Conservation (phyloP, 2,113 vertebrate species). For the Eurypyga helias region DNA sequence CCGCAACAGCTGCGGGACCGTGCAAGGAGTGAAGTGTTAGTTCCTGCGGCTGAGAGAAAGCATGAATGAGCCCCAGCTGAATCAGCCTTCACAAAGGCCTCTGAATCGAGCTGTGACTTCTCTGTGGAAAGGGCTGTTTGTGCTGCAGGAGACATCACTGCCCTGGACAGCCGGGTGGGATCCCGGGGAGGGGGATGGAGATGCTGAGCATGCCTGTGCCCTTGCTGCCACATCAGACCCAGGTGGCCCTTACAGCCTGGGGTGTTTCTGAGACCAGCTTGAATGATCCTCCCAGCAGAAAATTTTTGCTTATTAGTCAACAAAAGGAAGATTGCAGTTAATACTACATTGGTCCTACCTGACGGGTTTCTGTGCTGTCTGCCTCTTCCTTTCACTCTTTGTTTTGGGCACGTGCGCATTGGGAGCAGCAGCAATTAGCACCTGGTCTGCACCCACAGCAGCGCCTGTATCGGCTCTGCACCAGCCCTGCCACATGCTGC, state of each 20-base stretch:
- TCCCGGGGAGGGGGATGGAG: fast-evolving
- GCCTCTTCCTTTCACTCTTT: neutral
- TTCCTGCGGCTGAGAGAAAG: neutral
- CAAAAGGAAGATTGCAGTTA: neutral
- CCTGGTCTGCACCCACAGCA: neutral
- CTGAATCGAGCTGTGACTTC: neutral
- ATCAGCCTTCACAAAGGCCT: neutral
- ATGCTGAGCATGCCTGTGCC: neutral
- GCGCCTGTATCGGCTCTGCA: neutral
- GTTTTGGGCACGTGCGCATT: neutral
- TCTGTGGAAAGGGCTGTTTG: neutral
- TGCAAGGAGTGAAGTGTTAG: neutral
- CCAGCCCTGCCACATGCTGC: neutral
- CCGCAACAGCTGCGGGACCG: fast-evolving
- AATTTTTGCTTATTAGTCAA: neutral
- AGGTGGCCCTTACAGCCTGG: fast-evolving
- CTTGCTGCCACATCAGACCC: neutral
- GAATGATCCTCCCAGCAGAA: neutral
- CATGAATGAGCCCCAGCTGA: neutral
- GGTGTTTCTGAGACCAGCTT: neutral
- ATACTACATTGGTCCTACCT: neutral
- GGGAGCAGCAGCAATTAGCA: neutral
- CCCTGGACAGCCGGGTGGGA: neutral
- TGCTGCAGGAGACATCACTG: neutral
- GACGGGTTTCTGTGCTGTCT: neutral